Conservation (phyloP, 2,888 invertebrate species). For the Zhuqinia jingwanae region DNA sequence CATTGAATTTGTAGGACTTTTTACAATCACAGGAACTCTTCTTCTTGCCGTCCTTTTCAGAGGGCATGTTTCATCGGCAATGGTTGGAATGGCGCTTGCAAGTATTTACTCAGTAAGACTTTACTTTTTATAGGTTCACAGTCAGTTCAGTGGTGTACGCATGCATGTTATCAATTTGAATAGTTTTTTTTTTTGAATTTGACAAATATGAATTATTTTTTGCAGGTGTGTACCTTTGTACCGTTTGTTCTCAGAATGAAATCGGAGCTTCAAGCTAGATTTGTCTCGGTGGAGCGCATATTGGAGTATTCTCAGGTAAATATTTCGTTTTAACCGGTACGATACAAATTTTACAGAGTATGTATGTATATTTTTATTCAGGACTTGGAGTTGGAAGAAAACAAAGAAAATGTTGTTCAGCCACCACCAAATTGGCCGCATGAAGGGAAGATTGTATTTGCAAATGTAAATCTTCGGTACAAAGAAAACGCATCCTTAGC, state of each 20-base stretch:
- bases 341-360: not conserved
- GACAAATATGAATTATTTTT: not conserved
- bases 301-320: conserved; percentile 81
- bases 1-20: conserved; percentile 81
- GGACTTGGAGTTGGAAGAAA: conserved; percentile 79
- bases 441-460: conserved; percentile 81
- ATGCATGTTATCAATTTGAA: no score
- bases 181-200: no score
- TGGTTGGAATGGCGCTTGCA: conserved; percentile 83
- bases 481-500: conserved; percentile 81
- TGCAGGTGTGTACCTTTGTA: conserved; percentile 80
- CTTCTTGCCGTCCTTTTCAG: conserved; percentile 81
- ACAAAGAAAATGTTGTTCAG: conserved; percentile 79
- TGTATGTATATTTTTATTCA: not conserved
- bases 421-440: conserved; percentile 81
- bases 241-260: conserved; percentile 80
- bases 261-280: conserved; percentile 81
- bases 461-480: conserved; percentile 81
- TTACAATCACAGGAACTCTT: conserved; percentile 81
- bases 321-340: not conserved
- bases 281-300: conserved; percentile 82
- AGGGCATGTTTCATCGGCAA: conserved; percentile 81
- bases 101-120: conserved; percentile 83
- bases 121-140: no score
- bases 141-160: no score